A percentile compares a stretch with the other conserved stretches of the same genome.
Conservation (phyloP, 2,888 invertebrate genomes). For the Drosophila emarginata region DNA sequence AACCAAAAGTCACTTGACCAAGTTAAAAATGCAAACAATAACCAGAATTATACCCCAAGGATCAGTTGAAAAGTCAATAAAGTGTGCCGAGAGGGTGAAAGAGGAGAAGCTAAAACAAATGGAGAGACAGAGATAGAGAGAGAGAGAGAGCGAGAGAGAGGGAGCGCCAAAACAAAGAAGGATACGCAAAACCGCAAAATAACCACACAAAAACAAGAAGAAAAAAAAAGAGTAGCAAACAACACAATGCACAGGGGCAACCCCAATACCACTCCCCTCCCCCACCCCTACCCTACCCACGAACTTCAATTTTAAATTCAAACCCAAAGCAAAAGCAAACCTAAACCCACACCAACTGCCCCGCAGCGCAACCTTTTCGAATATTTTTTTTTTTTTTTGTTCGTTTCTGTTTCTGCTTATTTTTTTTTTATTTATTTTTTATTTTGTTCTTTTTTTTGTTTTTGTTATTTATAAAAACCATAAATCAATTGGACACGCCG, state of each 20-base stretch:
- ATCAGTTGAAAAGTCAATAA: slow-evolving; percentile 80
- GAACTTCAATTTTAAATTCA: neutral
- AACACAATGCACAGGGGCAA: slow-evolving; percentile 22
- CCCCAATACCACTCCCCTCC: slow-evolving; percentile 41
- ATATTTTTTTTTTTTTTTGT: slow-evolving; percentile 38
- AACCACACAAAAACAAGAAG: slow-evolving; percentile 59
- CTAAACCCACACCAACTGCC: slow-evolving; percentile 22
- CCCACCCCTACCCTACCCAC: slow-evolving; percentile 18
- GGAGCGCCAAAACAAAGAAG: slow-evolving; percentile 54
- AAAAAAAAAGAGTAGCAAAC: neutral
- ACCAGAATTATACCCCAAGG: slow-evolving; percentile 79
- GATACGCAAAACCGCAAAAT: slow-evolving; percentile 62
- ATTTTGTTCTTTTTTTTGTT: slow-evolving; percentile 32
- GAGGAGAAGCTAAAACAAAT: slow-evolving; percentile 1
- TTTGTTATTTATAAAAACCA: slow-evolving; percentile 80
- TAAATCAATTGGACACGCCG: slow-evolving; percentile 82
- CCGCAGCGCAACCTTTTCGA: slow-evolving; percentile 67
- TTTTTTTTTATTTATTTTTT: slow-evolving; percentile 62
- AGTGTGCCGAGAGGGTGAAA: slow-evolving; percentile 37
- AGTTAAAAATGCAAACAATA: slow-evolving; percentile 66
- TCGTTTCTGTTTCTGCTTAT: neutral
- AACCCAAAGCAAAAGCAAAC: neutral
- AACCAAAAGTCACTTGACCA: slow-evolving; percentile 11
- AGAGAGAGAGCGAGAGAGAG: slow-evolving; percentile 1
- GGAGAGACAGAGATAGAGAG: no score